These are phyloP conservation scores for Oeneis ivallda DNA, from an alignment of 2,888 invertebrate species.

Conservation along the genomic window DNA sequence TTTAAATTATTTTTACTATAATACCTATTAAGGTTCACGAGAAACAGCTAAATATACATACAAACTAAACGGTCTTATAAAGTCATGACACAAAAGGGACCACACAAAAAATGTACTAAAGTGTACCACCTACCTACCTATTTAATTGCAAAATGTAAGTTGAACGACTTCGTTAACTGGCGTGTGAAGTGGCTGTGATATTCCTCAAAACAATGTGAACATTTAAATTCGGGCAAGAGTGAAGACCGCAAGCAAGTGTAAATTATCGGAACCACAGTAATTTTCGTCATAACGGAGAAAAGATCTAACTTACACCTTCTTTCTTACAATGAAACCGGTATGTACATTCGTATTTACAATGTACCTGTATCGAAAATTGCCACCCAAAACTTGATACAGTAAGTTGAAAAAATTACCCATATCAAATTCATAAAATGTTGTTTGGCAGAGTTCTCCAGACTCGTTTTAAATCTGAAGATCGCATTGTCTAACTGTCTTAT, in stretches of 20 bases:
- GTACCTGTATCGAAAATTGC: too few species aligned
- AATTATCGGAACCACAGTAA: slow-evolving; percentile 55
- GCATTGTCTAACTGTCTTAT: too few species aligned
- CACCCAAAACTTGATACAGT: too few species aligned
- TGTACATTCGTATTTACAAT: slow-evolving; percentile 30
- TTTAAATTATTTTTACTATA: too few species aligned
- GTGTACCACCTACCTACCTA: too few species aligned
- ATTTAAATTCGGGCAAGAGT: slow-evolving; percentile 49
- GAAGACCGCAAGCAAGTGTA: slow-evolving; percentile 53
- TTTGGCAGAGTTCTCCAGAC: too few species aligned
- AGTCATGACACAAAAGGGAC: background rate
- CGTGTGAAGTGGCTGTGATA: slow-evolving; percentile 42
- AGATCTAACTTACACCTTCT: slow-evolving; percentile 53
- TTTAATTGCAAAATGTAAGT: slow-evolving; percentile 40
- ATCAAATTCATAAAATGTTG: too few species aligned
- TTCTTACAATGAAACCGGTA: slow-evolving; percentile 51
- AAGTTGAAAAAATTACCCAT: too few species aligned
- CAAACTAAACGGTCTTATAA: background rate
- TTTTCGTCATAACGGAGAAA: slow-evolving; percentile 48
- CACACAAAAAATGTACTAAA: background rate
- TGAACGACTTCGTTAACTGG: slow-evolving; percentile 42
- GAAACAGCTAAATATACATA: background rate
- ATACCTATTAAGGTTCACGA: too few species aligned
- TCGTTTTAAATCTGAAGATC: too few species aligned
- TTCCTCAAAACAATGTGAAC: slow-evolving; percentile 56